A percentile compares a stretch with the other conserved stretches of the same genome.
Evolutionary conservation across 2,797 vertebrate genomes (phyloP).

Genomic region (Anguilla marmorata): DNA sequence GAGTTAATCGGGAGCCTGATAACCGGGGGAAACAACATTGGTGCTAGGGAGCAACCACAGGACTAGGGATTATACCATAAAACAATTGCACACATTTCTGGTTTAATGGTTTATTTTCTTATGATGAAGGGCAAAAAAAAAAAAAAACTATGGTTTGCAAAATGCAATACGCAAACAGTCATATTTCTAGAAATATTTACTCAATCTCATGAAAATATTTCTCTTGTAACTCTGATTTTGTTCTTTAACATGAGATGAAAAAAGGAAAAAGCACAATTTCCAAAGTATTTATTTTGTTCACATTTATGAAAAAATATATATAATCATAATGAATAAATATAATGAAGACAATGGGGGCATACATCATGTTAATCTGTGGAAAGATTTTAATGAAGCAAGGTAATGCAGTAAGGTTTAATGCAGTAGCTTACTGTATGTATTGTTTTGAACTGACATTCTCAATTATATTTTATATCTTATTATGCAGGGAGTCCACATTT

Average conservation of each 20-base stretch:
- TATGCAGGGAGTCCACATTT: neutral
- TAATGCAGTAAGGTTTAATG: neutral
- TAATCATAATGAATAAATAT: no score
- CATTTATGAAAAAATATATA: neutral
- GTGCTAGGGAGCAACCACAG: no score
- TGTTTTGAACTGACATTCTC: neutral
- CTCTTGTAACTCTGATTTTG: neutral
- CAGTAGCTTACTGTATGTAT: neutral
- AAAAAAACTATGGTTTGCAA: neutral
- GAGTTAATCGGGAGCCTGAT: no score
- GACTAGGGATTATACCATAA: no score
- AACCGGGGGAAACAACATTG: no score
- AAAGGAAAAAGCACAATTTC: neutral
- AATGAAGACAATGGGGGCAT: neutral
- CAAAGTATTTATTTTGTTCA: neutral
- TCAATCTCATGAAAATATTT: neutral
- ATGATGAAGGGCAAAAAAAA: neutral
- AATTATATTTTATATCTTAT: neutral
- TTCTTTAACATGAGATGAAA: neutral
- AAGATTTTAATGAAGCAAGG: neutral
- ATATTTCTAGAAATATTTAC: neutral
- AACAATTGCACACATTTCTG: no score
- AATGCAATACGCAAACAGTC: neutral
- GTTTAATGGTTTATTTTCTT: no score
- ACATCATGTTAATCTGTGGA: neutral